Evolutionary conservation across 2,888 invertebrate species (phyloP).

Genomic region (Calliphora vomitoria): DNA sequence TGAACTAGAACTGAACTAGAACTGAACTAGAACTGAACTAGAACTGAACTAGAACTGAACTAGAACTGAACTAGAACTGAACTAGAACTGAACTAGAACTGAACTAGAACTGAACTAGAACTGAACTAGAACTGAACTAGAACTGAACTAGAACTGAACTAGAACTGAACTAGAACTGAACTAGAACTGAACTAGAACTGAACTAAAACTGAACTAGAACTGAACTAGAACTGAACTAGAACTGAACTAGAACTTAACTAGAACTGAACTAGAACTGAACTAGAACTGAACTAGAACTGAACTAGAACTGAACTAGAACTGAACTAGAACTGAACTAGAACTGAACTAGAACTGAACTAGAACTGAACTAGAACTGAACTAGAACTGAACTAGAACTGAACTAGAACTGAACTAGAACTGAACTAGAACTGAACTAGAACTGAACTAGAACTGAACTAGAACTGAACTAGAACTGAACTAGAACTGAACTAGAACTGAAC

Average conservation of each 20-base stretch:
- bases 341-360: background rate
- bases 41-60: background rate
- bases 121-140: slow-evolving; percentile 8
- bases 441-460: too few relatives aligned
- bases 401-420: too few relatives aligned
- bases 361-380: too few relatives aligned
- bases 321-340: too few relatives aligned
- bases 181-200: slow-evolving; percentile 3
- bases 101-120: slow-evolving; percentile 10
- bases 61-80: slow-evolving; percentile 8
- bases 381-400: too few relatives aligned
- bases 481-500: too few relatives aligned
- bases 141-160: slow-evolving; percentile 5
- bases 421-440: too few relatives aligned
- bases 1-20: background rate
- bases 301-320: background rate
- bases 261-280: background rate
- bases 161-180: slow-evolving; percentile 5
- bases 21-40: slow-evolving; percentile 2
- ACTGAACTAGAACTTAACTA: background rate
- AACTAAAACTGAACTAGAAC: background rate
- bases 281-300: background rate
- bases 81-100: slow-evolving; percentile 8
- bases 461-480: too few relatives aligned
- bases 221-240: background rate